Evolutionary conservation across 2,797 vertebrate genomes (phyloP).

Genomic region (Enteromius mattozi): DNA sequence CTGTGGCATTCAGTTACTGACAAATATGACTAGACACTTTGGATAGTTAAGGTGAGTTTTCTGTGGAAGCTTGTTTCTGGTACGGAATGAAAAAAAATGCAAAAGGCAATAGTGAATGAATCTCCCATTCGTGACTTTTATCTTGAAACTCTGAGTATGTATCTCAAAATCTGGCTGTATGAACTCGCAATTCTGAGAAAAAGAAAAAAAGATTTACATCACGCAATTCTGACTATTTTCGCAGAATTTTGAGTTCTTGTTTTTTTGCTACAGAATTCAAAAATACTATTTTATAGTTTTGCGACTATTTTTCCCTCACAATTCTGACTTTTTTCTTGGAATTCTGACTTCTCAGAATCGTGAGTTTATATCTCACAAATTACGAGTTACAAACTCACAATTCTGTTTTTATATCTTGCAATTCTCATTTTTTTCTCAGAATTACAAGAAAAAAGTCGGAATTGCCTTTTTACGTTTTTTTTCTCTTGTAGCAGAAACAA

Average conservation of each 20-base stretch:
- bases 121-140: neutral
- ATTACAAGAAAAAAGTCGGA: neutral
- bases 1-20: slow-evolving; percentile 71
- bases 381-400: neutral
- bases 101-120: neutral
- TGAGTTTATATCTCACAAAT: neutral
- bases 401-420: neutral
- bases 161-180: neutral
- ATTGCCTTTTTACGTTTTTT: neutral
- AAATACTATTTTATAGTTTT: neutral
- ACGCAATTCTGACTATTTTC: neutral
- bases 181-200: neutral
- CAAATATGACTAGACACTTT: slow-evolving; percentile 42
- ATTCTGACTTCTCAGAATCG: neutral
- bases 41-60: slow-evolving; percentile 42
- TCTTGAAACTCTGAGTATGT: neutral
- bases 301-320: neutral
- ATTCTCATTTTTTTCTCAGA: neutral
- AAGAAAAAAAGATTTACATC: neutral
- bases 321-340: neutral
- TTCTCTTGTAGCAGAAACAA: neutral
- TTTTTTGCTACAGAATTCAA: neutral
- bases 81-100: neutral
- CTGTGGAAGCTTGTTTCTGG: neutral
- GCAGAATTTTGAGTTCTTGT: neutral